phyloP scores from a whole-genome alignment of 2,113 vertebrate species.

The Gnathonemus echidnorhynchus region DNA sequence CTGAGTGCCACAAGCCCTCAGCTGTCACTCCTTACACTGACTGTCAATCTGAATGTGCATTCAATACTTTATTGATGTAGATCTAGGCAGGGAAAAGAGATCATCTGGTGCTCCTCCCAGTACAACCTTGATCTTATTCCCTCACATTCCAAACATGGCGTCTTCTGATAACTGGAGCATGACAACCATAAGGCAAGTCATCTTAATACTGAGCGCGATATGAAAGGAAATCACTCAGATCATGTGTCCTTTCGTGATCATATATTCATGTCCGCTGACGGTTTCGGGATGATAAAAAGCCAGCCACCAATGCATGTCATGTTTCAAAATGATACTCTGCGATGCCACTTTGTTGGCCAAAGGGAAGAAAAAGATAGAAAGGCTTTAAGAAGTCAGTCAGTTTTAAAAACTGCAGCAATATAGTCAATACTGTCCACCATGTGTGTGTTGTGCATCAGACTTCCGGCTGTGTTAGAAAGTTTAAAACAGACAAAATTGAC shows the following conservation, averaged over 20 bases:
- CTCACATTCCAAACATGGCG: not conserved
- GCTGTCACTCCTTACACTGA: constrained; percentile 30
- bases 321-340: not conserved
- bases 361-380: not conserved
- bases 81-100: not conserved
- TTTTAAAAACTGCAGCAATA: not conserved
- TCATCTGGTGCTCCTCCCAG: not conserved
- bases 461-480: not conserved
- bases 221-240: not conserved
- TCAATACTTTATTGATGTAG: constrained; percentile 3
- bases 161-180: not conserved
- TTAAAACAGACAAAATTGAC: not conserved
- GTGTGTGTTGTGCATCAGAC: not conserved
- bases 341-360: not conserved
- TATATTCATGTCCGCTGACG: not conserved
- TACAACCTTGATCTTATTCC: not conserved
- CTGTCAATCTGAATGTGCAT: constrained; percentile 10
- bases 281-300: not conserved
- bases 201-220: not conserved
- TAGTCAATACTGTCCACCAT: not conserved
- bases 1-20: constrained; percentile 39
- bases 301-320: not conserved
- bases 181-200: not conserved
- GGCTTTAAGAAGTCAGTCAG: not conserved
- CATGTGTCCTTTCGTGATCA: not conserved